Conservation (phyloP, 92 coral and sea anemone genomes). For the Muricea muricata region DNA sequence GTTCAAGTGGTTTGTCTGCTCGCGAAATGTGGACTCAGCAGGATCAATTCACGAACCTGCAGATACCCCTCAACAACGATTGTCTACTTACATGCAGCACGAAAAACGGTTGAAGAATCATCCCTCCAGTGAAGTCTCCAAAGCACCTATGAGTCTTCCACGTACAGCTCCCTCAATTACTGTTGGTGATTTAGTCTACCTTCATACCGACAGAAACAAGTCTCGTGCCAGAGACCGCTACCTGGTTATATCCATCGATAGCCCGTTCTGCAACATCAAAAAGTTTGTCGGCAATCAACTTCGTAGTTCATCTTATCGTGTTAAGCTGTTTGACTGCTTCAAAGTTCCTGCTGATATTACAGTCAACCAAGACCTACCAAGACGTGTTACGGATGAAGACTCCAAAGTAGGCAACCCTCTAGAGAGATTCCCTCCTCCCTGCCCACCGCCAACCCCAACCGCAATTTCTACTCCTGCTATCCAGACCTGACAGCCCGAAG, state of each 20-base stretch:
- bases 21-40: slow-evolving; percentile 55
- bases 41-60: slow-evolving; percentile 49
- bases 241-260: neutral
- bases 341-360: too few species aligned
- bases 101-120: slow-evolving; percentile 40
- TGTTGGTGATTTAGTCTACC: slow-evolving; percentile 49
- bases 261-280: neutral
- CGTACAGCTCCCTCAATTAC: neutral
- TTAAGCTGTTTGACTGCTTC: slow-evolving; percentile 31
- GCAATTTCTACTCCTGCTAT: neutral
- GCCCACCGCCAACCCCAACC: neutral
- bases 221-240: slow-evolving; percentile 37
- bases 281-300: slow-evolving; percentile 32
- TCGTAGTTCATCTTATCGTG: slow-evolving; percentile 41
- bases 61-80: slow-evolving; percentile 39
- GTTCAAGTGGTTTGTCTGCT: slow-evolving; percentile 42
- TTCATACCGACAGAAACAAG: slow-evolving; percentile 48
- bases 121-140: slow-evolving; percentile 41
- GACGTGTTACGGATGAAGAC: neutral
- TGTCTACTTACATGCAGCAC: slow-evolving; percentile 24
- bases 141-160: neutral
- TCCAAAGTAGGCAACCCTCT: neutral
- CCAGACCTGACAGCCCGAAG: too few species aligned
- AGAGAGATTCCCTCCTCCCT: neutral
- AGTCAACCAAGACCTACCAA: neutral